Evolutionary conservation across 2,113 vertebrate species (phyloP).

Genomic region (Hirundichthys speculiger): DNA sequence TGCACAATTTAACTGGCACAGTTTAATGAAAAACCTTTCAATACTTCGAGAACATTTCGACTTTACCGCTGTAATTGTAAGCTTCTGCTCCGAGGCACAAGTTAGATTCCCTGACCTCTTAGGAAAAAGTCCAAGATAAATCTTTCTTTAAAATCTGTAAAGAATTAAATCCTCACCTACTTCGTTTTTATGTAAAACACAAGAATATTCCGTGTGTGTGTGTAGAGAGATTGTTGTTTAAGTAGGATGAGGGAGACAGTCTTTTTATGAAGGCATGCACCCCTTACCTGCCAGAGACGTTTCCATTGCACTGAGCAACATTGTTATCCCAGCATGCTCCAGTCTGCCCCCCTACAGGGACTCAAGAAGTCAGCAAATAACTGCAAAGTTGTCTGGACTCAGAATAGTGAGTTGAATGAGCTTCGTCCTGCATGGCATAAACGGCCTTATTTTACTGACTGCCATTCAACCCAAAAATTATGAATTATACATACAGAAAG

Average conservation of each 20-base stretch:
- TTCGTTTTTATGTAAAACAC: neutral
- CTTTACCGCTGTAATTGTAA: conserved; percentile 21
- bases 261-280: too few relatives aligned
- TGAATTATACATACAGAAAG: too few relatives aligned
- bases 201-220: neutral
- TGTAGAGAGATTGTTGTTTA: conserved; percentile 45
- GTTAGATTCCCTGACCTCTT: conserved; percentile 7
- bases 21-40: neutral
- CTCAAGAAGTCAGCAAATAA: conserved; percentile 10
- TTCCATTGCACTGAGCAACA: conserved; percentile 3
- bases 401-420: conserved; percentile 3
- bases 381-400: neutral
- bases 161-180: neutral
- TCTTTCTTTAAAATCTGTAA: too few relatives aligned
- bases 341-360: neutral
- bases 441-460: neutral
- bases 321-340: conserved; percentile 31
- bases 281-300: too few relatives aligned
- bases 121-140: conserved; percentile 12
- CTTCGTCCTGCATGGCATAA: neutral
- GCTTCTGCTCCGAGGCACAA: conserved; percentile 6
- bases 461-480: too few relatives aligned
- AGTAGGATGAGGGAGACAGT: too few relatives aligned
- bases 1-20: conserved; percentile 13
- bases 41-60: conserved; percentile 4